Conservation (phyloP, 2,113 vertebrate species). For the Rhinolophus sinicus region DNA sequence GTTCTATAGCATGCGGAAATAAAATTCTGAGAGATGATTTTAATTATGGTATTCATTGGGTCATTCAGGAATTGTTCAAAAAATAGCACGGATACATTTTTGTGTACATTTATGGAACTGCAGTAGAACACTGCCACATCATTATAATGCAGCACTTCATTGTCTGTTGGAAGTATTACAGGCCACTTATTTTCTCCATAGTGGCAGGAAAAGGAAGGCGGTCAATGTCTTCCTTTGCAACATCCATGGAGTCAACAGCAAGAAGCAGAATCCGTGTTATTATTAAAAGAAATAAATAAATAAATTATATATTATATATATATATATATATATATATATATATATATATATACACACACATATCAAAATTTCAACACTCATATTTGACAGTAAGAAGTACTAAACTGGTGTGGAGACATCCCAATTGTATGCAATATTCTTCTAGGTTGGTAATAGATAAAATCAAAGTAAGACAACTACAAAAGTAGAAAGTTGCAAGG, state of each 20-base stretch:
- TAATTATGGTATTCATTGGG: background rate
- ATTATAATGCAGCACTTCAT: background rate
- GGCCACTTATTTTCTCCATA: background rate
- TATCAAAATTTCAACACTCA: background rate
- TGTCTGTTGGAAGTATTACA: background rate
- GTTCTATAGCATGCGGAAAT: background rate
- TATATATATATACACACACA: no score
- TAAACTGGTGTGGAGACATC: background rate
- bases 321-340: no score
- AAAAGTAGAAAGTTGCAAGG: conserved; percentile 1
- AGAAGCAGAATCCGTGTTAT: background rate
- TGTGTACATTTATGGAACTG: background rate
- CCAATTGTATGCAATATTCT: background rate
- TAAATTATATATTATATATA: no score
- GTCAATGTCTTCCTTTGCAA: background rate
- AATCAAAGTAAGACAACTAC: background rate
- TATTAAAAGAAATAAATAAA: background rate
- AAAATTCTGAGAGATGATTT: background rate
- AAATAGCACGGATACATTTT: background rate
- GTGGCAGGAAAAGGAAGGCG: background rate
- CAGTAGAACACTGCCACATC: background rate
- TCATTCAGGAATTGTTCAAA: conserved; percentile 1
- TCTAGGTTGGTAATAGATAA: background rate
- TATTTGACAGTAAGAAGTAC: conserved; percentile 10
- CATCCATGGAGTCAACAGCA: background rate